These are phyloP conservation scores for Junonia oenone DNA, from an alignment of 2,888 invertebrate species.

Conservation along the genomic window DNA sequence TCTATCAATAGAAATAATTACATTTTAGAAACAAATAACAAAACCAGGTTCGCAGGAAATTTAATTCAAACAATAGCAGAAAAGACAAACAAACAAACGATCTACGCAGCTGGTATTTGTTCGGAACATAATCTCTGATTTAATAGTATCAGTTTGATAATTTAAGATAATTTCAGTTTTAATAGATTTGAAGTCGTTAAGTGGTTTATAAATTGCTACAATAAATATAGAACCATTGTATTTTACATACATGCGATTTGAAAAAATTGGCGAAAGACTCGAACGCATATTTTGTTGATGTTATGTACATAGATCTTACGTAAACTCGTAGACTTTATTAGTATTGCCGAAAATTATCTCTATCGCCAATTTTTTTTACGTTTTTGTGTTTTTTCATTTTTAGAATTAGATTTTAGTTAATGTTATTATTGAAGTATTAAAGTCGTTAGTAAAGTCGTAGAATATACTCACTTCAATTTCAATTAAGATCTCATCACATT, in stretches of 20 bases:
- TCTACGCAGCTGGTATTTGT: constrained; percentile 7
- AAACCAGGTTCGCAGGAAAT: constrained; percentile 39
- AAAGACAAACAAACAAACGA: constrained; percentile 19
- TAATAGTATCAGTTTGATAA: neutral
- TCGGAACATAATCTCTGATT: neutral
- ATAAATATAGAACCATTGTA: neutral
- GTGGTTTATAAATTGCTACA: neutral
- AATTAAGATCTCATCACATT: neutral
- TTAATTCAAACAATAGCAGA: constrained; percentile 39
- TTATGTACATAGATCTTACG: neutral
- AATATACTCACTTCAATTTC: too few relatives aligned
- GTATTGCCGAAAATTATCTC: too few relatives aligned
- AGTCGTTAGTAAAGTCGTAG: too few relatives aligned
- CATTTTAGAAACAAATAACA: constrained; percentile 2
- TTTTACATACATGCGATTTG: neutral
- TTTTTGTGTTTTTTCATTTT: neutral
- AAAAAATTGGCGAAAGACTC: neutral
- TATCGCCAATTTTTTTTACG: neutral
- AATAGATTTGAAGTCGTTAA: neutral
- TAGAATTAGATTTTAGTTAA: too few relatives aligned
- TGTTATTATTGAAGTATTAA: too few relatives aligned
- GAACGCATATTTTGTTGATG: neutral
- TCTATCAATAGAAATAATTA: constrained; percentile 1
- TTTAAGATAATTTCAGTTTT: neutral
- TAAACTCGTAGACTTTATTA: neutral